A percentile compares a stretch with the other conserved stretches of the same genome.
These are phyloP conservation scores for Trichopria drosophilae DNA, from an alignment of 2,888 invertebrate species.

Conservation along the genomic window DNA sequence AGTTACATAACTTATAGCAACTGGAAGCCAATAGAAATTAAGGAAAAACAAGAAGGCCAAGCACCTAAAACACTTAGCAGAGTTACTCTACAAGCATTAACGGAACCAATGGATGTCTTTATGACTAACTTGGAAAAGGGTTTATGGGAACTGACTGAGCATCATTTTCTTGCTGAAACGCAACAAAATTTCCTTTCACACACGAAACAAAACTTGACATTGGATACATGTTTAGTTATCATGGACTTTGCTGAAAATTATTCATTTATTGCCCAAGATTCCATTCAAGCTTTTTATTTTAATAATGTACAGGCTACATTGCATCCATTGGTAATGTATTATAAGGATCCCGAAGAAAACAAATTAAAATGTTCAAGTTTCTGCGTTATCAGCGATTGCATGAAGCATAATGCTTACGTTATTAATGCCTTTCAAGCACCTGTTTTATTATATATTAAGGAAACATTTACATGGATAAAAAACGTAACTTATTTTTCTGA, in stretches of 20 bases:
- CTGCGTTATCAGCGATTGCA: constrained; percentile 19
- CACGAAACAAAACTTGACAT: constrained; percentile 10
- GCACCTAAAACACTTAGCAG: no score
- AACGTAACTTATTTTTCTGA: constrained; percentile 23
- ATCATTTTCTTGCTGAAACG: constrained; percentile 18
- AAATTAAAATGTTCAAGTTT: constrained; percentile 8
- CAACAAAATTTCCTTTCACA: constrained; percentile 9
- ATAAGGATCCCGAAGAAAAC: constrained; percentile 9
- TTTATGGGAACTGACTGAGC: constrained; percentile 11
- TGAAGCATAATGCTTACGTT: constrained; percentile 10
- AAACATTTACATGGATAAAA: constrained; percentile 12
- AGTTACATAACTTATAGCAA: no score
- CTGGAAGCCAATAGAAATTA: no score
- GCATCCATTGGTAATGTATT: constrained; percentile 24
- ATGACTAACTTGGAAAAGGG: constrained; percentile 6
- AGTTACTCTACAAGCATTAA: neutral
- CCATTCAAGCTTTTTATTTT: constrained; percentile 7
- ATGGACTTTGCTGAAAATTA: constrained; percentile 26
- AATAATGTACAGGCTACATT: constrained; percentile 4
- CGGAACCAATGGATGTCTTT: constrained; percentile 1
- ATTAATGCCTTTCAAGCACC: constrained; percentile 7
- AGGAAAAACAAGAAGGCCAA: no score
- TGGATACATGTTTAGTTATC: constrained; percentile 20
- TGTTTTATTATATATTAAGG: constrained; percentile 10
- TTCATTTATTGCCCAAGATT: constrained; percentile 21